phyloP scores from a whole-genome alignment of 2,797 vertebrate genomes.

The Oreortyx pictus region DNA sequence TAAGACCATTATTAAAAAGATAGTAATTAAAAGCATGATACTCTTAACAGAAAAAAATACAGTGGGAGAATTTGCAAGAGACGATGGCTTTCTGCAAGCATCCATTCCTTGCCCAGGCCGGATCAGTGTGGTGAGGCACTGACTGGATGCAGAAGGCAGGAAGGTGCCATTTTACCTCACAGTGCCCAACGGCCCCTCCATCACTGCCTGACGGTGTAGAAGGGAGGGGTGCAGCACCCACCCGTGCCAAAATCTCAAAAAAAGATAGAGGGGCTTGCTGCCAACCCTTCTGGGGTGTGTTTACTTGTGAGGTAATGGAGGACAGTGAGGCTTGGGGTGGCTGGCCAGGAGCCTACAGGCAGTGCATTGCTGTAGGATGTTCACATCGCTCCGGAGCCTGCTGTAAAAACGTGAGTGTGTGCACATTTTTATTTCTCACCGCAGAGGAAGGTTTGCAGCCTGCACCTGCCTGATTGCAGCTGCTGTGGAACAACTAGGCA shows the following conservation, averaged over 20 bases:
- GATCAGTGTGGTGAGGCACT: neutral
- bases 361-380: rapidly evolving
- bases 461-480: neutral
- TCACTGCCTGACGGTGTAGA: rapidly evolving
- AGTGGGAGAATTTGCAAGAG: rapidly evolving
- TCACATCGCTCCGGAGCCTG: neutral
- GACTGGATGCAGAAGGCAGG: neutral
- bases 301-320: neutral
- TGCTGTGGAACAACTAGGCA: rapidly evolving
- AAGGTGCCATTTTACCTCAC: neutral
- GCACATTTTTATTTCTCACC: rapidly evolving
- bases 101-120: rapidly evolving
- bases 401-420: neutral
- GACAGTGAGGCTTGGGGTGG: rapidly evolving
- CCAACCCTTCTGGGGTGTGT: neutral
- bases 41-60: rapidly evolving
- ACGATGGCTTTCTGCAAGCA: rapidly evolving
- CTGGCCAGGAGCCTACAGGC: rapidly evolving
- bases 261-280: rapidly evolving
- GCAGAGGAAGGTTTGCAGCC: rapidly evolving
- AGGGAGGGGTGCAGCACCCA: rapidly evolving
- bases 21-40: neutral
- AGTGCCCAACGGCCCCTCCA: too few species aligned
- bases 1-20: too few species aligned
- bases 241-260: neutral